Base-by-base conservation (phyloP, 2,888 invertebrate genomes). In the Chloroclysta siterata region DNA sequence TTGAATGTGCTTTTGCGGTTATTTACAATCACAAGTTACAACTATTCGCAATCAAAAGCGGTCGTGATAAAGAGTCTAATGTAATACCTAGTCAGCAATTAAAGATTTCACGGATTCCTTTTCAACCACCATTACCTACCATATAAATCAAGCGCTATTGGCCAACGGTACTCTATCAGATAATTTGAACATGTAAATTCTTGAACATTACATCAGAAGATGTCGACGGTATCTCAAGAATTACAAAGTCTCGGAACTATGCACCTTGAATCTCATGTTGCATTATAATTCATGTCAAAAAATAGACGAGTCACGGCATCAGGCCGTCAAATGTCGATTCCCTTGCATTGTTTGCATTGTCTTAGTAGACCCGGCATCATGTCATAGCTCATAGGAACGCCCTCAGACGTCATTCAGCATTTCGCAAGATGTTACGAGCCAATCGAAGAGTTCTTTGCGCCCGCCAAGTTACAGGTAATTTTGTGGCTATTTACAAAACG, bases 371-470 rank as follows among this genome's bases (percentile, higher is more conserved):
- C 65, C 72, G 63, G 70, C 79, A 79, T 87, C 85, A 87, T 84
- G 89, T 87, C 89, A 90, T 88, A 88, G 90, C 85, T 86, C 85
- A 88, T 78, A 84, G 82, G 78, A 85, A 86, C 82, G 84, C 83
- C 81, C 77, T 83, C 78, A 73, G 70, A 74, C 73, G 76, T 79
- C 75, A 72, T 70, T 71, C 70, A 75, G 60, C 62, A 71, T 89
- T 88, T 90, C 80, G 86, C 88, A 89, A 90, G 81, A 80, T 75
- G 74, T 72, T 74, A 69, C 71, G 60, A 69, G 60, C 52, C 56
- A 61, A 58, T 60, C 66, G 33, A 70, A 75, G 70, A 71, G 65
- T 63, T 76, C 66, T 74, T 72, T 71, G 74, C 72, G 72, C 72
- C 53, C 63, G 68, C 60, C 69, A 63, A 62, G 66, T 69, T 72